A percentile compares a stretch with the other conserved stretches of the same genome.
Evolutionary conservation across 2,797 vertebrate species (phyloP).

Genomic region (Gymnoscopelus braueri): DNA sequence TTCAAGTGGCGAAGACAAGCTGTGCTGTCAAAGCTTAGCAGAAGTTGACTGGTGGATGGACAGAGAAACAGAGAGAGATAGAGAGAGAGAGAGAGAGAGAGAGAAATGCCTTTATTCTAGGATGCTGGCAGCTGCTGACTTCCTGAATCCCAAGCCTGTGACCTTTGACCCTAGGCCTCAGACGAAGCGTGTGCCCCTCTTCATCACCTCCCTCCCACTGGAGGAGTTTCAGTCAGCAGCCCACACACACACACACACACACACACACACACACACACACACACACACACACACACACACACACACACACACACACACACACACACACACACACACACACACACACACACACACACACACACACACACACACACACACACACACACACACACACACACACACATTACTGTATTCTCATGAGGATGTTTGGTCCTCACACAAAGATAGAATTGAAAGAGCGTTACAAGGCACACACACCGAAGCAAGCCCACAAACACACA

Average conservation of each 20-base stretch:
- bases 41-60: neutral
- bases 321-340: constrained; percentile 4
- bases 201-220: constrained; percentile 46
- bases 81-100: neutral
- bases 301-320: no score
- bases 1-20: constrained; percentile 1
- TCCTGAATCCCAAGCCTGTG: constrained; percentile 46
- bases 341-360: constrained; percentile 8
- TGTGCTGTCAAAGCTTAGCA: constrained; percentile 1
- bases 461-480: no score
- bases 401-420: neutral
- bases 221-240: constrained; percentile 44
- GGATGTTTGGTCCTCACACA: no score
- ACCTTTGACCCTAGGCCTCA: constrained; percentile 41
- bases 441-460: no score
- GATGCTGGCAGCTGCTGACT: constrained; percentile 44
- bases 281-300: neutral
- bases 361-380: neutral
- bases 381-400: constrained; percentile 7
- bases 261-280: constrained; percentile 20
- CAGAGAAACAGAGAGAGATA: neutral
- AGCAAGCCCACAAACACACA: constrained; percentile 2
- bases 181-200: constrained; percentile 40
- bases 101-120: constrained; percentile 36
- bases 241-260: constrained; percentile 4